A percentile compares a stretch with the other conserved stretches of the same genome.
These are phyloP conservation scores for Muschampia plurimacula DNA, from an alignment of 2,888 invertebrate genomes.

Conservation along the genomic window DNA sequence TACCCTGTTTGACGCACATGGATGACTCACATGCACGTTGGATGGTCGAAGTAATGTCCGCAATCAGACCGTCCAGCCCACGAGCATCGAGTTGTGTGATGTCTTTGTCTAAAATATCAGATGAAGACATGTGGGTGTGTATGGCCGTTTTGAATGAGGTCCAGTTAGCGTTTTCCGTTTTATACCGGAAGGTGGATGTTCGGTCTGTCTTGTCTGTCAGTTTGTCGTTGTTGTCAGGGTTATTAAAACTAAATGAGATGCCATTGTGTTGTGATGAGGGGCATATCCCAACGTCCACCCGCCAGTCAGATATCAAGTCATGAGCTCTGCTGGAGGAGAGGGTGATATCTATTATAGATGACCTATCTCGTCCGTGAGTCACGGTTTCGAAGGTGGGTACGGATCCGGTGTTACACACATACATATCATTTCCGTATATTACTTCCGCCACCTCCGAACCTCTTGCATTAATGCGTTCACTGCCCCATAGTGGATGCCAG, in stretches of 20 bases:
- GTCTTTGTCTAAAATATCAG: neutral
- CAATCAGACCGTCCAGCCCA: neutral
- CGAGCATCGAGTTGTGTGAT: neutral
- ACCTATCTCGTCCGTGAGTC: slow-evolving; percentile 30
- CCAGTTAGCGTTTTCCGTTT: slow-evolving; percentile 33
- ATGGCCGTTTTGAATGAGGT: slow-evolving; percentile 14
- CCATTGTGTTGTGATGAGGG: slow-evolving; percentile 42
- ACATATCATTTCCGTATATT: neutral
- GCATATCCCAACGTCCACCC: slow-evolving; percentile 11
- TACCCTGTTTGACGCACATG: neutral
- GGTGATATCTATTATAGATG: slow-evolving; percentile 18
- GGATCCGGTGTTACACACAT: neutral
- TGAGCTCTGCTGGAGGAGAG: neutral
- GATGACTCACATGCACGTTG: neutral
- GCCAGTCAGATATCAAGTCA: neutral
- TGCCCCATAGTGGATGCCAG: neutral
- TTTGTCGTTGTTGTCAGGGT: neutral
- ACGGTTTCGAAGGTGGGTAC: slow-evolving; percentile 18
- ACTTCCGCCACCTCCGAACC: neutral
- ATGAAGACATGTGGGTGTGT: slow-evolving; percentile 4
- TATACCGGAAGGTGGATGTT: slow-evolving; percentile 17
- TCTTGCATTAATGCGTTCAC: neutral
- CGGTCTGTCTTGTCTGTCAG: neutral
- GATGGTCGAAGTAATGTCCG: neutral
- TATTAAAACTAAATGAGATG: slow-evolving; percentile 30